These are phyloP conservation scores for Ammodytes marinus DNA, from an alignment of 2,113 vertebrate species.

Conservation along the genomic window DNA sequence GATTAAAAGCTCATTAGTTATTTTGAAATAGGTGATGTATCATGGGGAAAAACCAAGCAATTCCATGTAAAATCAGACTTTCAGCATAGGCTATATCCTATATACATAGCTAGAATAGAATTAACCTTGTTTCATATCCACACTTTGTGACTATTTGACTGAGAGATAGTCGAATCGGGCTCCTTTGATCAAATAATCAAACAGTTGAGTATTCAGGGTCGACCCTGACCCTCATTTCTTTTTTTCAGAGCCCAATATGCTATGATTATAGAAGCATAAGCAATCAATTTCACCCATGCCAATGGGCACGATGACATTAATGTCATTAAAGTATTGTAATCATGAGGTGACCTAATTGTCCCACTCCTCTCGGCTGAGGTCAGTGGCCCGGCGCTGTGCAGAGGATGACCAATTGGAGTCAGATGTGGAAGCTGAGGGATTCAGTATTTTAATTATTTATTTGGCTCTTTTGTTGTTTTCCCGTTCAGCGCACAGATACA, in stretches of 20 bases:
- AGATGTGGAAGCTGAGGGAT: constrained; percentile 78
- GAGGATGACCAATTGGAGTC: constrained; percentile 75
- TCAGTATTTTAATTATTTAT: constrained; percentile 81
- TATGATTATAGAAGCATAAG: constrained; percentile 53
- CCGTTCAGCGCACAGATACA: constrained; percentile 81
- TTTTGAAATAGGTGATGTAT: too few relatives aligned
- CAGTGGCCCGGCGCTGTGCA: constrained; percentile 63
- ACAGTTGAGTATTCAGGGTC: too few relatives aligned
- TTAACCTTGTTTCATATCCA: too few relatives aligned
- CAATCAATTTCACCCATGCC: constrained; percentile 57
- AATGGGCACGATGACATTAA: constrained; percentile 75
- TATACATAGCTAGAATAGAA: too few relatives aligned
- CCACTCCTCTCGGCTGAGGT: constrained; percentile 61
- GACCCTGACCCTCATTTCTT: background rate
- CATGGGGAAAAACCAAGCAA: too few relatives aligned
- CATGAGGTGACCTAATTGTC: constrained; percentile 80
- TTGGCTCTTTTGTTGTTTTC: constrained; percentile 81
- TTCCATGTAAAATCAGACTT: too few relatives aligned
- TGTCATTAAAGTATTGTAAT: constrained; percentile 78
- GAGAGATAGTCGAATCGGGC: too few relatives aligned
- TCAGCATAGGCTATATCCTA: too few relatives aligned
- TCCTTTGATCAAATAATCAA: too few relatives aligned
- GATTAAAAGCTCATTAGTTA: too few relatives aligned
- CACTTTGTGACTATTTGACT: too few relatives aligned
- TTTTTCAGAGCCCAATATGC: constrained; percentile 25